Conservation (phyloP, 1,140 invertebrate species). For the Rhagoletis pomonella region DNA sequence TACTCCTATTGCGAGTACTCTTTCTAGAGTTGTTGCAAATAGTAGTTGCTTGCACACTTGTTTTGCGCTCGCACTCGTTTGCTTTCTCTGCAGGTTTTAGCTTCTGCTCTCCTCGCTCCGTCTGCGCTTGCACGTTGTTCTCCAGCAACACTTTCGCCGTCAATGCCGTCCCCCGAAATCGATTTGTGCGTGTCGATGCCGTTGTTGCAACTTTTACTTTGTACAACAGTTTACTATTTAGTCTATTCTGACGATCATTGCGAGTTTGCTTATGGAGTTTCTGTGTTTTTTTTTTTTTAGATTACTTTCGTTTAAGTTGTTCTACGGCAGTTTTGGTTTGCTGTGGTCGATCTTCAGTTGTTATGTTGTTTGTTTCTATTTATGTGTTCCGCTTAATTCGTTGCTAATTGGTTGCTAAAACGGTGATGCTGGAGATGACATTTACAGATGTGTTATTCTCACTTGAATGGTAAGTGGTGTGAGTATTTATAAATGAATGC, state of each 20-base stretch:
- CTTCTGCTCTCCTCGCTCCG: background rate
- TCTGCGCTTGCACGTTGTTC: background rate
- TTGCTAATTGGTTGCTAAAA: slow-evolving; percentile 38
- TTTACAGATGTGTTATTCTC: slow-evolving; percentile 7
- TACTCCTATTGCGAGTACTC: background rate
- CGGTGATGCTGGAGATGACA: slow-evolving; percentile 3
- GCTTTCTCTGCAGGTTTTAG: background rate
- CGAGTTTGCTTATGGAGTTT: slow-evolving; percentile 21
- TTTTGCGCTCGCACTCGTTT: background rate
- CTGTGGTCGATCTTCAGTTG: background rate
- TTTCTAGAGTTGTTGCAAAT: background rate
- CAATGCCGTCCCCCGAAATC: slow-evolving; percentile 15
- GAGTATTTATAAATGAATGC: slow-evolving; percentile 50
- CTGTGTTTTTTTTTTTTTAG: background rate
- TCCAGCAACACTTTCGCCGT: slow-evolving; percentile 3
- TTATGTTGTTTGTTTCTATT: background rate
- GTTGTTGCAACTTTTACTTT: slow-evolving; percentile 47
- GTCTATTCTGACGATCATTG: slow-evolving; percentile 44
- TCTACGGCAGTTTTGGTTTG: background rate
- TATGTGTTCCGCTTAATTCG: slow-evolving; percentile 26
- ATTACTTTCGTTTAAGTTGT: background rate
- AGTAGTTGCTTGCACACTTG: background rate
- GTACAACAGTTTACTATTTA: slow-evolving; percentile 36
- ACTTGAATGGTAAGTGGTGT: background rate
- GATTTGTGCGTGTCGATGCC: slow-evolving; percentile 34